Evolutionary conservation across 2,113 vertebrate species (phyloP), one percentile per base, ranked within the genome.

Genomic region (Lepus americanus): DNA sequence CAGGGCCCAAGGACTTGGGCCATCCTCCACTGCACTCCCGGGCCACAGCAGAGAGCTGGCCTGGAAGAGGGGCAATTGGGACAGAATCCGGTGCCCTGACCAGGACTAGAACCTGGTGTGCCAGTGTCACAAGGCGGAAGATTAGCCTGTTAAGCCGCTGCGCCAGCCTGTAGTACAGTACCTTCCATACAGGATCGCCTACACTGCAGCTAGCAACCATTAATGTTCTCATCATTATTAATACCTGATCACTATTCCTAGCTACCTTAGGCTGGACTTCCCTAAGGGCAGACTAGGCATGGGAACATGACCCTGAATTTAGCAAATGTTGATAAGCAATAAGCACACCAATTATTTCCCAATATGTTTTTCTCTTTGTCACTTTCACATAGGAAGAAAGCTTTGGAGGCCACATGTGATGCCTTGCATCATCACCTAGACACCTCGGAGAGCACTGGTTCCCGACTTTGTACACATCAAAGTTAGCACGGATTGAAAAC

Each of bases 301-400:
- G 55, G 16, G 39, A 25, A 33, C 51, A 17, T 1, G 81, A 86
- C 11, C 0, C 0, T 1, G 53, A 87, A 94, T 36, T 95, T 81
- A 73, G 61, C 95, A 89, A 94, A 81, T 23, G 59, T 25, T 22
- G 3, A 51, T 5, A 90, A 89, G 69, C 2, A 31, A 59, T 66
- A 80, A 94, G 76, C 77, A 36, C 63, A 76, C 12, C 66, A 2
- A 31, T 72, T 36, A 39, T 92, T 97, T 96, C 84, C 95, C 87
- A 95, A 77, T 5, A 22, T 89, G 74, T 44, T 94, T 94, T 72
- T 70, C 51, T 95, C 63, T 69, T 59, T 55, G 27, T 91, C 51
- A 87, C 22, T 79, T 87, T 39, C 49, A n/a, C 69, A 31, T 27
- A 16, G 85, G 66, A 64, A 84, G 79, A 91, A 70, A 70, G 83